A percentile compares a stretch with the other conserved stretches of the same genome.
Evolutionary conservation across 2,113 vertebrate genomes (phyloP).

Genomic region (Cynoglossus semilaevis): DNA sequence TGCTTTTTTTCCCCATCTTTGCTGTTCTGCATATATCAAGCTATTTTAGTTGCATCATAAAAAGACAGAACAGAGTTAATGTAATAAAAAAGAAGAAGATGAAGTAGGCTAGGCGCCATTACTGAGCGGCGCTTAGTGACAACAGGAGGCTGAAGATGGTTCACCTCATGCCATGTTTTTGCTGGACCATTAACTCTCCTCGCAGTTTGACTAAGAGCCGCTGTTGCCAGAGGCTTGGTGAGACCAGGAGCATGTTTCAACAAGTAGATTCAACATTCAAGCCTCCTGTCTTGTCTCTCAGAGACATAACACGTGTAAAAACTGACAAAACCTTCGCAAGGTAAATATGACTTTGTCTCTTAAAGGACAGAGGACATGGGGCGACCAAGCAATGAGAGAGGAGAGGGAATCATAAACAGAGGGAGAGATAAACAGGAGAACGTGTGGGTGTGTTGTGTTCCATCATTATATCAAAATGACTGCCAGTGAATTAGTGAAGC

Average conservation of each 20-base stretch:
- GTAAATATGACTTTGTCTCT: too few relatives aligned
- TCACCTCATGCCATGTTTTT: constrained; percentile 61
- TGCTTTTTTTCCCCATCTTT: too few relatives aligned
- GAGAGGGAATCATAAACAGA: neutral
- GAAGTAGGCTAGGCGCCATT: constrained; percentile 60
- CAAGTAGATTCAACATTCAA: constrained; percentile 50
- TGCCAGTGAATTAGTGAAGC: constrained; percentile 43
- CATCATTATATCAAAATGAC: constrained; percentile 34
- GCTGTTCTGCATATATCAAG: too few relatives aligned
- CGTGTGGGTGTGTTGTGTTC: constrained; percentile 18
- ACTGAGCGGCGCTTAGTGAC: constrained; percentile 56
- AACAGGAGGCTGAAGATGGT: constrained; percentile 64
- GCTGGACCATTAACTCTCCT: constrained; percentile 66
- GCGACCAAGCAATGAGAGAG: too few relatives aligned
- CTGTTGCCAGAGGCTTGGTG: constrained; percentile 26
- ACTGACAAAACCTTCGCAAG: too few relatives aligned
- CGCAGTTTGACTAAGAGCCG: constrained; percentile 28
- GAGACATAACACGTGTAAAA: too few relatives aligned
- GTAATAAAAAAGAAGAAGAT: neutral
- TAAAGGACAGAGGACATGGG: too few relatives aligned
- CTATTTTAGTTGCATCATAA: too few relatives aligned
- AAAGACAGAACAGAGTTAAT: too few relatives aligned
- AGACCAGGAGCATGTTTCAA: constrained; percentile 41
- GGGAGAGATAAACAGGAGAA: constrained; percentile 24
- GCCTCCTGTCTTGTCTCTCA: constrained; percentile 22